Conservation (phyloP, 2,113 vertebrate genomes). For the Cariama cristata region DNA sequence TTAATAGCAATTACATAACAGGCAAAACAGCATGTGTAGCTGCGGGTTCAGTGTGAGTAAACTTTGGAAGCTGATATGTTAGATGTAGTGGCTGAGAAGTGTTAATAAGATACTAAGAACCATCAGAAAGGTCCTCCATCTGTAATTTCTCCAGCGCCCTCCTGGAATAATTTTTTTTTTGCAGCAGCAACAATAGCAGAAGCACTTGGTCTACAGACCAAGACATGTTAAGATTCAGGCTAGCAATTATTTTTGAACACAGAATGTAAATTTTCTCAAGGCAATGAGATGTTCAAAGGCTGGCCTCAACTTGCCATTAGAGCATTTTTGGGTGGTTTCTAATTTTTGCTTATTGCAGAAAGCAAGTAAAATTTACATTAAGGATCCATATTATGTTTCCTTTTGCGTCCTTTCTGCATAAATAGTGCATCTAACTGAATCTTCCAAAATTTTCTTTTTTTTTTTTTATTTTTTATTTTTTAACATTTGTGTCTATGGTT, state of each 20-base stretch:
- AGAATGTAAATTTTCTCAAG: conserved; percentile 35
- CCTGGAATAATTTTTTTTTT: background rate
- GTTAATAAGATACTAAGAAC: background rate
- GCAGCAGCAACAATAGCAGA: background rate
- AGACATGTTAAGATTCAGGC: background rate
- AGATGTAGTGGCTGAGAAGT: background rate
- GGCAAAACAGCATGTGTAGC: background rate
- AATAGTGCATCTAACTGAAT: background rate
- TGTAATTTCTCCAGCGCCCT: background rate
- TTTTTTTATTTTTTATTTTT: background rate
- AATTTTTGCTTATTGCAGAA: background rate
- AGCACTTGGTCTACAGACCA: background rate
- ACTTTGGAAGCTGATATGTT: background rate
- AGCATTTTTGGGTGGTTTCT: background rate
- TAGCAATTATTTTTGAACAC: conserved; percentile 38
- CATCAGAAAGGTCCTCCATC: background rate
- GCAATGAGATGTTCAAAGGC: conserved; percentile 17
- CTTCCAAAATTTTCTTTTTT: background rate
- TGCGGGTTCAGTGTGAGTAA: background rate
- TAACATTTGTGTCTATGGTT: background rate
- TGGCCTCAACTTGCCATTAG: conserved; percentile 19
- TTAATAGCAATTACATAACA: background rate
- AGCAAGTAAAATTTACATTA: background rate
- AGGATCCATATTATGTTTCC: background rate
- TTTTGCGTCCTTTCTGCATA: background rate